These are phyloP conservation scores for Aphrocallistes beatrix DNA, from an alignment of 37 sponge, comb jelly and placozoan genomes.

Conservation along the genomic window DNA sequence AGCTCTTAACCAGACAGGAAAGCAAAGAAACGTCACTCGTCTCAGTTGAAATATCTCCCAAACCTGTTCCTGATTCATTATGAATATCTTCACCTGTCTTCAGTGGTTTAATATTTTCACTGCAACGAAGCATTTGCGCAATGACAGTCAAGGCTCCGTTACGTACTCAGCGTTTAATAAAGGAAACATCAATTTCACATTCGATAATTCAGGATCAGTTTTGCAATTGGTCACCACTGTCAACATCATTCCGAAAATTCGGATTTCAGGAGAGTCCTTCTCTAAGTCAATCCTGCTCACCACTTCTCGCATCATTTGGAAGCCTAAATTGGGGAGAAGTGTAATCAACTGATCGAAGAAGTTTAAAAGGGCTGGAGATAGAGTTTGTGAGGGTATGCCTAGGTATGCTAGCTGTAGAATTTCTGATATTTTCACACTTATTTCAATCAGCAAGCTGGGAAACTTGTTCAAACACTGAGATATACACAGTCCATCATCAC, in stretches of 20 bases:
- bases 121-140: background rate
- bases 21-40: background rate
- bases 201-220: background rate
- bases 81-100: background rate
- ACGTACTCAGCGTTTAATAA: background rate
- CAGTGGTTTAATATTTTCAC: background rate
- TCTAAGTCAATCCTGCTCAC: background rate
- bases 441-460: background rate
- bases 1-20: background rate
- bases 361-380: background rate
- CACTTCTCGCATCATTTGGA: background rate
- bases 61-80: background rate
- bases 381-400: background rate
- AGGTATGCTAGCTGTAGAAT: background rate
- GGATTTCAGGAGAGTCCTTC: background rate
- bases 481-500: background rate
- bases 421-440: background rate
- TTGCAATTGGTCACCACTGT: background rate
- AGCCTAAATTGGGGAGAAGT: background rate
- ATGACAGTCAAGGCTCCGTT: background rate
- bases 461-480: background rate
- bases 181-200: background rate
- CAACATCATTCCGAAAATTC: background rate
- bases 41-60: background rate
- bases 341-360: background rate